phyloP scores from a whole-genome alignment of 1,140 invertebrate species.

The Diploscapter pachys region DNA sequence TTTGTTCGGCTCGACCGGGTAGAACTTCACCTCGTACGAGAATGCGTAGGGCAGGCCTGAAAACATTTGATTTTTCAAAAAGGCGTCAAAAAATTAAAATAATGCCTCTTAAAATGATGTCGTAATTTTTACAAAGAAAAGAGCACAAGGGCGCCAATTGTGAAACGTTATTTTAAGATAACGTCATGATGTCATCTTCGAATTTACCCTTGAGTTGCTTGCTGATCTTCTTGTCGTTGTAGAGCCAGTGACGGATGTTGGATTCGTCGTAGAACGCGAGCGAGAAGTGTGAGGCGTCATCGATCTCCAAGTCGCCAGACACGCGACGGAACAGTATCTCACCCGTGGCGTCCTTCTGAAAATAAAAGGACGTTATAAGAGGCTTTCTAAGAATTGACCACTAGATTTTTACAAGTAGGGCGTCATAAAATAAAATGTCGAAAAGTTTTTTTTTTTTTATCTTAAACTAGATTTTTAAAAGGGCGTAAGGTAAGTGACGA shows the following conservation, averaged over 20 bases:
- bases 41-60: slow-evolving; percentile 86
- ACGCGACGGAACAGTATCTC: slow-evolving; percentile 48
- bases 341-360: slow-evolving; percentile 48
- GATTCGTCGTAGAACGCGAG: slow-evolving; percentile 47
- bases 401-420: not conserved
- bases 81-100: not conserved
- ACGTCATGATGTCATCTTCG: too few relatives aligned
- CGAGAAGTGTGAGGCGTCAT: slow-evolving; percentile 53
- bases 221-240: slow-evolving; percentile 50
- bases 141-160: too few relatives aligned
- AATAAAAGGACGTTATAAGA: not conserved
- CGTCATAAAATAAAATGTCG: not conserved
- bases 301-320: slow-evolving; percentile 33
- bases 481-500: too few relatives aligned
- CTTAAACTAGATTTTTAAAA: slow-evolving; percentile 26
- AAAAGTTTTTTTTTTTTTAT: slow-evolving; percentile 26
- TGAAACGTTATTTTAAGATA: too few relatives aligned
- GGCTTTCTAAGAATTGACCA: not conserved
- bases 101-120: not conserved
- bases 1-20: slow-evolving; percentile 93
- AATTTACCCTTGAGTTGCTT: slow-evolving; percentile 50
- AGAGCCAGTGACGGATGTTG: slow-evolving; percentile 46
- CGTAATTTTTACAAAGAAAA: too few relatives aligned
- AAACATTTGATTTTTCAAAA: slow-evolving; percentile 30
- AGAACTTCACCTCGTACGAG: slow-evolving; percentile 95